A percentile compares a stretch with the other conserved stretches of the same genome.
These are phyloP conservation scores for Ceratina japonica DNA, from an alignment of 1,140 invertebrate species.

Conservation along the genomic window DNA sequence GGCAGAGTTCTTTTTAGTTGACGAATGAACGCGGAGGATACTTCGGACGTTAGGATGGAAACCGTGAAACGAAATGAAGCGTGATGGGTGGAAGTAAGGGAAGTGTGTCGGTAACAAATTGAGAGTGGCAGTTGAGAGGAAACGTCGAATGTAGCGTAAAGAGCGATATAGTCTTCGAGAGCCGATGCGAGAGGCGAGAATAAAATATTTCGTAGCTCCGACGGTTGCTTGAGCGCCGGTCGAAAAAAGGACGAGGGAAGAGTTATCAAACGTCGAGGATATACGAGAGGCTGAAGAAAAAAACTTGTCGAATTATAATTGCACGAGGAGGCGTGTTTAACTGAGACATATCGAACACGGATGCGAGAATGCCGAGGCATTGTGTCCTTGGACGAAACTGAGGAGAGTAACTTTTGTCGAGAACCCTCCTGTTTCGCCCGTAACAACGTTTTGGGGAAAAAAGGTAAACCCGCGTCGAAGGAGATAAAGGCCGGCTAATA, in stretches of 20 bases:
- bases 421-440: too few relatives aligned
- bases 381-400: too few relatives aligned
- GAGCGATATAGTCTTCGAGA: constrained; percentile 13
- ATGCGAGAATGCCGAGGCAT: too few relatives aligned
- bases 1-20: background rate
- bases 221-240: too few relatives aligned
- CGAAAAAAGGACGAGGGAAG: too few relatives aligned
- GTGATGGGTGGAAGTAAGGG: constrained; percentile 24
- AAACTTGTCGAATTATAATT: too few relatives aligned
- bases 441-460: too few relatives aligned
- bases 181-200: background rate
- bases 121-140: constrained; percentile 17
- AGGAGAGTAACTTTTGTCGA: too few relatives aligned
- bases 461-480: constrained; percentile 1
- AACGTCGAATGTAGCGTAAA: constrained; percentile 32
- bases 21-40: background rate
- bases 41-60: constrained; percentile 1
- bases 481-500: background rate
- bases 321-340: too few relatives aligned
- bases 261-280: too few relatives aligned
- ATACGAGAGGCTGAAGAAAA: too few relatives aligned
- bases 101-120: constrained; percentile 43
- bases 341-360: too few relatives aligned
- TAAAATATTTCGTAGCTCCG: background rate
- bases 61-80: constrained; percentile 28